Evolutionary conservation across 2,113 vertebrate genomes (phyloP), one percentile per base, ranked within the genome.

Genomic region (Spermophilus dauricus): DNA sequence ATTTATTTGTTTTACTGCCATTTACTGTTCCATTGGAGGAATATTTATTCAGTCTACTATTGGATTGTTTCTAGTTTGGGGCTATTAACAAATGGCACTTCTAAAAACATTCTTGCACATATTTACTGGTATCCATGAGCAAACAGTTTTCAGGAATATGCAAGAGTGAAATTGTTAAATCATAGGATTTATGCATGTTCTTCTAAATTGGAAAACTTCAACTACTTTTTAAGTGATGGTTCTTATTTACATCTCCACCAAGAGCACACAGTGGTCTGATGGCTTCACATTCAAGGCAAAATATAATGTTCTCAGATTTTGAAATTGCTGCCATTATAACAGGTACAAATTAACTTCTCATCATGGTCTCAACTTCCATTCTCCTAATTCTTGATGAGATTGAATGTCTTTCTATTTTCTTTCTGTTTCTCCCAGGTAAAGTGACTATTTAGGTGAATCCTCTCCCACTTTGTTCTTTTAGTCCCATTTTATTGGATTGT

Each of bases 371-470:
- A 81, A 61, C 77, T 92, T 80, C 13, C 20, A 69, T 56, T 84
- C 9, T 12, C 17, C 28, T 34, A 37, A 56, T 69, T 84, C 28
- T 89, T 45, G 85, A n/a, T n/a, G 45, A 93, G 5, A 82, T 17
- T 89, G 30, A 75, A 70, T 37, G 73, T 78, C 7, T 69, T 81
- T 16, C 32, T 39, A 90, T 70, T 87, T 96, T 76, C 37, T 91
- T 91, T 56, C 17, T 81, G 14, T 75, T 95, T 87, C 65, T 86
- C 12, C 80, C 48, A 90, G 83, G 30, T 86, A 22, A 97, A 95
- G 84, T 86, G 32, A 61, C 48, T 81, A 4, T 61, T 70, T 4
- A 17, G 12, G 1, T 16, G 58, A 11, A 4, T 34, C 4, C 37
- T 20, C 8, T 8, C 56, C 39, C 3, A 26, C 61, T 13, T 75